phyloP scores from a whole-genome alignment of 1,140 invertebrate genomes.

The Drosophila suzukii region DNA sequence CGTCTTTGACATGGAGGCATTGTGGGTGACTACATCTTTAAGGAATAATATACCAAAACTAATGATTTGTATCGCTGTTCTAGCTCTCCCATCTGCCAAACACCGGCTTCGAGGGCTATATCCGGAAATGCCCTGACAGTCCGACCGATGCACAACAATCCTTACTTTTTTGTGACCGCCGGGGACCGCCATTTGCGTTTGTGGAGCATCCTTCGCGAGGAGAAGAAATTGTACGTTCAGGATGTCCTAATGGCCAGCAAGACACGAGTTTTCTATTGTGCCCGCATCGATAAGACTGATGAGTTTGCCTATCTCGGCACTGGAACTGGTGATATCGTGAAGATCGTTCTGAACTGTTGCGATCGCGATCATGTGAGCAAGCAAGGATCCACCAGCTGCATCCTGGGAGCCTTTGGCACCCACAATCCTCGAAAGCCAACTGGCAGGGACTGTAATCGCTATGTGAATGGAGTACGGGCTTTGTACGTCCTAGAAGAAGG shows the following conservation, averaged over 20 bases:
- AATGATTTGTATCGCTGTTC: background rate
- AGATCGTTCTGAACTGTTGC: constrained; percentile 88
- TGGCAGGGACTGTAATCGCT: constrained; percentile 82
- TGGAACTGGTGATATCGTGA: constrained; percentile 88
- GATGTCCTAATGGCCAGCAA: constrained; percentile 91
- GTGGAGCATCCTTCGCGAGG: constrained; percentile 91
- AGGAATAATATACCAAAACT: too few relatives aligned
- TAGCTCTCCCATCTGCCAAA: constrained; percentile 87
- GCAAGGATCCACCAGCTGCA: constrained; percentile 85
- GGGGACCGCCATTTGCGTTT: constrained; percentile 89
- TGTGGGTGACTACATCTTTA: constrained; percentile 48
- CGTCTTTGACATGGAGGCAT: constrained; percentile 89
- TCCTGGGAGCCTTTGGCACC: constrained; percentile 88
- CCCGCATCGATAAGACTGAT: constrained; percentile 88
- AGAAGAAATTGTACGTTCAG: constrained; percentile 88
- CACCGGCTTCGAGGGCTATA: constrained; percentile 87
- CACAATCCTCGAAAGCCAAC: constrained; percentile 76
- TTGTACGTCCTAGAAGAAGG: constrained; percentile 87
- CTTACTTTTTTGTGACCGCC: constrained; percentile 88
- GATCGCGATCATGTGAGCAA: constrained; percentile 86
- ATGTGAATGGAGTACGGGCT: constrained; percentile 87
- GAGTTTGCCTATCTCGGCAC: constrained; percentile 93
- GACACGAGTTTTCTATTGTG: constrained; percentile 88
- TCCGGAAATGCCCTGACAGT: constrained; percentile 88
- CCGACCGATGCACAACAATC: constrained; percentile 86